These are phyloP conservation scores for Eriocheir sinensis DNA, from an alignment of 1,140 invertebrate genomes.

Conservation along the genomic window DNA sequence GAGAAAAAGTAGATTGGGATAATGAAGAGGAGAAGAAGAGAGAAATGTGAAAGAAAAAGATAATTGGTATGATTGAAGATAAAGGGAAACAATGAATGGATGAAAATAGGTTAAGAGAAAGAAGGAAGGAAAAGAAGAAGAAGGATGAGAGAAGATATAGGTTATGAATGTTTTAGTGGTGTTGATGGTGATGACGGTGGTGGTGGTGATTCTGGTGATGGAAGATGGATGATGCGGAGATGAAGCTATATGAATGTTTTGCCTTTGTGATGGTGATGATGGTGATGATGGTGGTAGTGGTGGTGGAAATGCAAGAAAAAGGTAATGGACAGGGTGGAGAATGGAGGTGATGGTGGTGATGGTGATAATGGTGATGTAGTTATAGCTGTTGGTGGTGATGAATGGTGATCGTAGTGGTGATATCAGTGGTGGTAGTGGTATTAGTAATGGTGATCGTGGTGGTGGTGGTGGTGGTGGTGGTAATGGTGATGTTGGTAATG, in stretches of 20 bases:
- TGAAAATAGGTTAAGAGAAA: neutral
- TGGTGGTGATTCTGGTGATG: neutral
- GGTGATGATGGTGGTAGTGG: neutral
- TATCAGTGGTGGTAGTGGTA: neutral
- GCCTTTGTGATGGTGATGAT: neutral
- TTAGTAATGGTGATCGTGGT: neutral
- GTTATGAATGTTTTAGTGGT: neutral
- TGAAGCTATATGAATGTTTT: neutral
- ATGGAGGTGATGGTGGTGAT: neutral
- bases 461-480: neutral
- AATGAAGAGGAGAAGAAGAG: neutral
- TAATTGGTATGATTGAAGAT: neutral
- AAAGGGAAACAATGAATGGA: neutral
- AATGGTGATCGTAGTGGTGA: neutral
- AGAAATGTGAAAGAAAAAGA: neutral
- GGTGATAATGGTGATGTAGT: no score
- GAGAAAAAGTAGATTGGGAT: neutral
- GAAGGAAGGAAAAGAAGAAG: neutral
- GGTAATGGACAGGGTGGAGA: neutral
- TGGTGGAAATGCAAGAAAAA: conserved; percentile 2
- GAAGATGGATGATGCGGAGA: neutral
- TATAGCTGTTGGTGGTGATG: no score
- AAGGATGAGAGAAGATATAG: neutral
- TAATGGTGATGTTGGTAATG: neutral
- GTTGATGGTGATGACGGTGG: neutral